Evolutionary conservation across 2,113 vertebrate genomes (phyloP), one percentile per base, ranked within the genome.

Genomic region (Willisornis vidua): DNA sequence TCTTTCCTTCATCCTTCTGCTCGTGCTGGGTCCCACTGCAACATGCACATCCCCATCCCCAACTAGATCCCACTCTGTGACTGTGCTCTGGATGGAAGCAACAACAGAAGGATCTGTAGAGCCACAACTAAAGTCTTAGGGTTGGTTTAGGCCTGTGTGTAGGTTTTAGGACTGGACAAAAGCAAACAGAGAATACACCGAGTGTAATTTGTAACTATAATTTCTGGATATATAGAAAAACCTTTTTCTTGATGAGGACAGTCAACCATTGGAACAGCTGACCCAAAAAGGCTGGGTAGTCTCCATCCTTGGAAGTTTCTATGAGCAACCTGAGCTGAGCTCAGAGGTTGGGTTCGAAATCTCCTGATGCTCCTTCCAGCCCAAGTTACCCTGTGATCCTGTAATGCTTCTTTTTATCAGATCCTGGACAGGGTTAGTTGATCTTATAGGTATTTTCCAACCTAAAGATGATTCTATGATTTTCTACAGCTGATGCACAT

Each of bases 31-130:
- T 33, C 11, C 37, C 33, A 6, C 51, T 31, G 68, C 51, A 43
- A 35, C 14, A 0, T 7, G 14, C 55, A 9, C 23, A 4, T 41
- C 17, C n/a, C 6, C 8, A 1, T n/a, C 58, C 65, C 54, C 16
- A 72, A 37, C 23, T 23, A 55, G 74, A 84, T 37, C 19, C 15
- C 43, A 35, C 22, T 78, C 33, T 19, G 19, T 49, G 45, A 46
- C 35, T 19, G 8, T 29, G 12, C 20, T 82, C 23, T 51, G 61
- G 31, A 9, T 45, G 55, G 33, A 87, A 48, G 12, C 6, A 12
- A 19, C 66, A 75, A 39, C 43, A 67, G 54, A 71, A 83, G 14
- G 9, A 23, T 33, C 46, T 33, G 2, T 13, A 52, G 59, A 72
- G 20, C 9, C 72, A 2, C 16, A 55, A 61, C 8, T 29, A 13